phyloP scores from a whole-genome alignment of 2,113 vertebrate species.

The Okapia johnstoni region DNA sequence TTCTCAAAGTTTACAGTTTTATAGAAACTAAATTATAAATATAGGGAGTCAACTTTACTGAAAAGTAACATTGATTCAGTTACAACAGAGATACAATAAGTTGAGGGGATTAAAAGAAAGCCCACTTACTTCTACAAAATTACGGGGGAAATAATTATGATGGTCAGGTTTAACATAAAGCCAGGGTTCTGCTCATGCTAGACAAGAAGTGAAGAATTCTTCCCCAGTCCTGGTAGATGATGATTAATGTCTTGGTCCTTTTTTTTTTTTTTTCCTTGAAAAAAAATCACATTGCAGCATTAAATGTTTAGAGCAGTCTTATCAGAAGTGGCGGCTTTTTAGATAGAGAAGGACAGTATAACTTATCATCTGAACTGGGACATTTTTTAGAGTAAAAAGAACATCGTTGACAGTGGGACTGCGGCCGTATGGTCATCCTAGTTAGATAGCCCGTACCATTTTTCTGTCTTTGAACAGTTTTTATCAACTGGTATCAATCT shows the following conservation, averaged over 20 bases:
- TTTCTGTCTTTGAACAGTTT: background rate
- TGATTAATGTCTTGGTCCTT: background rate
- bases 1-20: background rate
- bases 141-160: background rate
- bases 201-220: background rate
- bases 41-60: background rate
- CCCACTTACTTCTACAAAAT: background rate
- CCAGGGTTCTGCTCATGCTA: background rate
- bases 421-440: rapidly evolving
- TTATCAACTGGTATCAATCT: background rate
- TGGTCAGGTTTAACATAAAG: background rate
- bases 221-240: background rate
- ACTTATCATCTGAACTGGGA: background rate
- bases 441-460: background rate
- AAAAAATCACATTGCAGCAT: background rate
- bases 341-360: background rate
- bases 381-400: background rate
- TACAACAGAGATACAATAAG: background rate
- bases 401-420: background rate
- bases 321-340: background rate
- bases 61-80: background rate
- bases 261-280: background rate
- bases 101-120: background rate
- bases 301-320: background rate
- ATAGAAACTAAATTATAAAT: background rate